Evolutionary conservation across 2,113 vertebrate species (phyloP).

Genomic region (Calypte anna): DNA sequence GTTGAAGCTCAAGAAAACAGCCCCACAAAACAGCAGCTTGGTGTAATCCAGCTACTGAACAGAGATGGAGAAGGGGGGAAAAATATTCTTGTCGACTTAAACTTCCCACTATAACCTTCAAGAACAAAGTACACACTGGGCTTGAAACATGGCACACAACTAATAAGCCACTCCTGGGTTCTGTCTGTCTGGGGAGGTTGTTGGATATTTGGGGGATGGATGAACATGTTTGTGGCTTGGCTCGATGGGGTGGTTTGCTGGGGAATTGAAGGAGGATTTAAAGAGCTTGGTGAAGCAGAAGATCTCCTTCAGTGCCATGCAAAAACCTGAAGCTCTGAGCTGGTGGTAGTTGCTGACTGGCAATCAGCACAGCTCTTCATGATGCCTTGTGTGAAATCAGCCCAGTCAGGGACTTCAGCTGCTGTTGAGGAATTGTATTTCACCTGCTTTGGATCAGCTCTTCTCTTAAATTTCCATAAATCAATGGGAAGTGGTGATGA

Average conservation of each 20-base stretch:
- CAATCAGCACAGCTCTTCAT: fast-evolving
- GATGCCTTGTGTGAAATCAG: not conserved
- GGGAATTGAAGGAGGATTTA: not conserved
- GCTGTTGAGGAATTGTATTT: not conserved
- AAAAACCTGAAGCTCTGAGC: not conserved
- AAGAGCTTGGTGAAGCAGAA: not conserved
- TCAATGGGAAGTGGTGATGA: fast-evolving
- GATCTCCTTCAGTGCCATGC: fast-evolving
- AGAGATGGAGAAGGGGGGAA: too few species aligned
- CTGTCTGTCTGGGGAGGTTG: fast-evolving
- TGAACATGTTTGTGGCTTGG: not conserved
- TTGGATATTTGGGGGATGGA: not conserved
- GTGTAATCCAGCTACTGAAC: not conserved
- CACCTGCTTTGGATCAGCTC: fast-evolving
- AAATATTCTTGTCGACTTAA: not conserved
- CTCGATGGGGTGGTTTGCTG: not conserved
- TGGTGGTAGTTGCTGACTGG: not conserved
- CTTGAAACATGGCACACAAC: not conserved
- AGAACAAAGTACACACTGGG: not conserved
- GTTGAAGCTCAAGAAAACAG: not conserved
- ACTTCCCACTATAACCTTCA: fast-evolving
- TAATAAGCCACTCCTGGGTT: not conserved
- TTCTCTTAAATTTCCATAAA: not conserved
- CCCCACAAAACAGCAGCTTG: not conserved
- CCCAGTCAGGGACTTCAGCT: not conserved